Conservation (phyloP, 1,140 invertebrate genomes). For the Chymomyza costata region DNA sequence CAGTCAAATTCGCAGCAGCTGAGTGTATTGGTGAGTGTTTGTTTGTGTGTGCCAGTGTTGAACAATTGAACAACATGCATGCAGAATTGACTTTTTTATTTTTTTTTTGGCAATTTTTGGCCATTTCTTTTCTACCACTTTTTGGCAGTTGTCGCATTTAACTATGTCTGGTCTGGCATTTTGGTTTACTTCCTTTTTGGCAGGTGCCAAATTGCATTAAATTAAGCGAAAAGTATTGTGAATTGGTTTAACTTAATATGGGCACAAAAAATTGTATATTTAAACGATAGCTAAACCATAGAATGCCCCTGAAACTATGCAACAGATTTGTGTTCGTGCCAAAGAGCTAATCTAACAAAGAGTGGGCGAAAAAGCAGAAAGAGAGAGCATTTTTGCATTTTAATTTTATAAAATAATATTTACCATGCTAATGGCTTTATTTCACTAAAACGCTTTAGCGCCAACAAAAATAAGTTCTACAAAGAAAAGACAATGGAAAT, state of each 20-base stretch:
- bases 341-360: conserved; percentile 22
- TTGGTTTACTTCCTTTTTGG: conserved; percentile 17
- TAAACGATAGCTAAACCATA: conserved; percentile 24
- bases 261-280: conserved; percentile 64
- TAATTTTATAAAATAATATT: conserved; percentile 73
- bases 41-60: neutral
- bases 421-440: conserved; percentile 64
- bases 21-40: neutral
- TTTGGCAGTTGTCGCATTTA: conserved; percentile 13
- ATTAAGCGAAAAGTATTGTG: conserved; percentile 45
- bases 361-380: conserved; percentile 36
- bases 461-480: conserved; percentile 8
- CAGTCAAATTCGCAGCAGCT: neutral
- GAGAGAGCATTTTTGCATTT: conserved; percentile 55
- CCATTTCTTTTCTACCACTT: conserved; percentile 13
- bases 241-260: conserved; percentile 36
- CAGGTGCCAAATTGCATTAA: conserved; percentile 38
- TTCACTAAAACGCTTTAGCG: conserved; percentile 27
- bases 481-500: conserved; percentile 34
- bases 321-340: conserved; percentile 25
- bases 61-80: neutral
- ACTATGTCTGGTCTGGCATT: conserved; percentile 4
- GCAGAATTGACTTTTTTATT: neutral
- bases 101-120: conserved; percentile 17
- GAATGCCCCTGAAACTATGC: conserved; percentile 35